phyloP scores from a whole-genome alignment of 2,888 invertebrate species.

The Drosophila suboccidentalis region DNA sequence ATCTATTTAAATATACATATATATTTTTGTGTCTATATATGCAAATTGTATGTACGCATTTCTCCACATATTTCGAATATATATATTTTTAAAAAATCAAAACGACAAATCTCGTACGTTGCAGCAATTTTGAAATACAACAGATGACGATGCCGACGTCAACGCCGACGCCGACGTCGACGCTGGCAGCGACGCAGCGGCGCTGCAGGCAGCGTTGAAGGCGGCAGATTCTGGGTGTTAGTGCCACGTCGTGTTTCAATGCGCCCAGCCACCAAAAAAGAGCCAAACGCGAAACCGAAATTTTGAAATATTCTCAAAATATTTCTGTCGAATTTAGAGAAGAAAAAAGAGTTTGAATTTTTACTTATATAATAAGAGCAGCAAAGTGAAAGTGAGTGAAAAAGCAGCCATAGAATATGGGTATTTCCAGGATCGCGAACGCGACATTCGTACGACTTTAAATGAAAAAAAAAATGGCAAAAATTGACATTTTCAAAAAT shows the following conservation, averaged over 20 bases:
- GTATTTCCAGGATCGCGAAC: too few relatives aligned
- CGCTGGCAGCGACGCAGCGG: constrained; percentile 12
- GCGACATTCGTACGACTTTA: too few relatives aligned
- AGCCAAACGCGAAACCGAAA: constrained; percentile 45
- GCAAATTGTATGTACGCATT: constrained; percentile 36
- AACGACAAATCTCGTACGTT: constrained; percentile 69
- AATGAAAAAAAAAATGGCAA: too few relatives aligned
- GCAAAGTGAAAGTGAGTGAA: constrained; percentile 66
- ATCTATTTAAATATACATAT: constrained; percentile 31
- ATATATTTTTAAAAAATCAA: constrained; percentile 79
- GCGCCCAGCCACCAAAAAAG: constrained; percentile 68
- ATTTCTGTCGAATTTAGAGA: constrained; percentile 14
- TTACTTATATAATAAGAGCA: constrained; percentile 43
- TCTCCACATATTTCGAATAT: constrained; percentile 58
- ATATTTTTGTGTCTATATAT: constrained; percentile 25
- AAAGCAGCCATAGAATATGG: not conserved
- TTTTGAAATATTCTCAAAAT: constrained; percentile 29
- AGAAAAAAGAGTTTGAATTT: constrained; percentile 6
- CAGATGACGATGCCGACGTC: constrained; percentile 50
- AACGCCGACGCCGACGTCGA: constrained; percentile 33
- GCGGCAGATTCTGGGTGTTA: constrained; percentile 56
- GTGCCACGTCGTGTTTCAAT: constrained; percentile 83
- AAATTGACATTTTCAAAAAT: too few relatives aligned
- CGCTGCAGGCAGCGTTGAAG: constrained; percentile 53
- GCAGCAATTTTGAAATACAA: constrained; percentile 75